Conservation (phyloP, 2,113 vertebrate genomes). For the Smithornis capensis region DNA sequence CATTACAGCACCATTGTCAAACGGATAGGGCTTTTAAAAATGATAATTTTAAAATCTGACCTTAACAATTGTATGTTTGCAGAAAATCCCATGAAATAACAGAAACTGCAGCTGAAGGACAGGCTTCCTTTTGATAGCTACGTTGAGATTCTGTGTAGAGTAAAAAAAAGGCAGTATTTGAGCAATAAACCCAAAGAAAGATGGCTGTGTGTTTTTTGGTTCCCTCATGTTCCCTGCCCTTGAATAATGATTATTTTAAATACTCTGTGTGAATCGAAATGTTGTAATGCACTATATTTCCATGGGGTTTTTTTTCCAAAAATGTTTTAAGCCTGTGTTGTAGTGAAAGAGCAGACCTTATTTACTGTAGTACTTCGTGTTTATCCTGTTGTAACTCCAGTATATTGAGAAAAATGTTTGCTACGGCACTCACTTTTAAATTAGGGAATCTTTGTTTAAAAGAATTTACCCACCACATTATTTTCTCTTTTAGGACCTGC, state of each 20-base stretch:
- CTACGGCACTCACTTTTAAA: neutral
- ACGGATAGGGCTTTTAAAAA: neutral
- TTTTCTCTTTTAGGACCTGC: slow-evolving; percentile 83
- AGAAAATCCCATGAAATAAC: neutral
- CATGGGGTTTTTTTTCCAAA: neutral
- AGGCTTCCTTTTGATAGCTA: neutral
- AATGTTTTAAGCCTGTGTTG: neutral
- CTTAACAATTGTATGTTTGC: neutral
- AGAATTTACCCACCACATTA: neutral
- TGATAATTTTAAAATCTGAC: neutral
- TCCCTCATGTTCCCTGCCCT: neutral
- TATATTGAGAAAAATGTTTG: neutral
- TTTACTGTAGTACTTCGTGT: neutral
- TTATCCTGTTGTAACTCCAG: neutral
- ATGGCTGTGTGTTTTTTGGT: neutral
- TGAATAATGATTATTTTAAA: neutral
- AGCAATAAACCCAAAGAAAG: neutral
- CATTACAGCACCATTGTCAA: neutral
- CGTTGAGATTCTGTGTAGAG: neutral
- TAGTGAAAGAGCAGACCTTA: neutral
- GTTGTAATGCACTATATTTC: neutral
- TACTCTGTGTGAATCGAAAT: neutral
- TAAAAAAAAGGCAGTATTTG: neutral
- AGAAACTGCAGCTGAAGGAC: neutral
- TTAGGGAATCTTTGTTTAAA: neutral